Base-by-base conservation (phyloP, 2,797 vertebrate species). In the Trematomus bernacchii region DNA sequence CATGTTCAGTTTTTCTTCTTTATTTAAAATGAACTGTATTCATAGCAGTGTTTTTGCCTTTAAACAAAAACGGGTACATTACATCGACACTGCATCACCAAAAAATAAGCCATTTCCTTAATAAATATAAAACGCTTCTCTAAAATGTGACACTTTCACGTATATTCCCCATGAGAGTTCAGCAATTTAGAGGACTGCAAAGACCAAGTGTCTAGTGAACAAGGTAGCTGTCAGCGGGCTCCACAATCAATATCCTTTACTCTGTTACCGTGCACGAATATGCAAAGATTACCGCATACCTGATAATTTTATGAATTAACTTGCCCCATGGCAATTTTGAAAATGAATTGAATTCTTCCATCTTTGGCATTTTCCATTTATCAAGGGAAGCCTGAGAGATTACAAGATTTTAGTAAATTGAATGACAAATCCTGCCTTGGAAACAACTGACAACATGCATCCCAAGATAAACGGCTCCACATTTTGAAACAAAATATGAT, bases 311-410 rank as follows among this genome's bases (percentile, higher is more conserved):
- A 71, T 71, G 75, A 72, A 77, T 69, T 50, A 76, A 64, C 33
- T 69, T 51, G 37, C 10, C 66, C 46, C 33, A 0, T 4, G 53
- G 52, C 62, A 48, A 70, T 77, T 77, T 51, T 70, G 75, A 53
- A 81, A 81, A 79, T 66, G 53, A 79, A 84, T 74, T n/a, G 4
- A 59, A 76, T 69, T 61, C 61, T 71, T 57, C 80, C 77, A 57
- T 76, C 64, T 63, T 66, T 68, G 67, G 47, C 66, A 47, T 84
- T 84, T 84, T 80, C 55, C 47, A 84, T 87, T 77, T 43, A 70
- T 77, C 73, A 78, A 43, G 71, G 50, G 42, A 74, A 61, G 51
- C 4, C 33, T 59, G 52, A 72, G 42, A 40, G 63, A 72, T 83
- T 69, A 59, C 2, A 27, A 2, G 10, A 62, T 72, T 65, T 67